Evolutionary conservation across 2,888 invertebrate species (phyloP).

Genomic region (Noctua fimbriata): DNA sequence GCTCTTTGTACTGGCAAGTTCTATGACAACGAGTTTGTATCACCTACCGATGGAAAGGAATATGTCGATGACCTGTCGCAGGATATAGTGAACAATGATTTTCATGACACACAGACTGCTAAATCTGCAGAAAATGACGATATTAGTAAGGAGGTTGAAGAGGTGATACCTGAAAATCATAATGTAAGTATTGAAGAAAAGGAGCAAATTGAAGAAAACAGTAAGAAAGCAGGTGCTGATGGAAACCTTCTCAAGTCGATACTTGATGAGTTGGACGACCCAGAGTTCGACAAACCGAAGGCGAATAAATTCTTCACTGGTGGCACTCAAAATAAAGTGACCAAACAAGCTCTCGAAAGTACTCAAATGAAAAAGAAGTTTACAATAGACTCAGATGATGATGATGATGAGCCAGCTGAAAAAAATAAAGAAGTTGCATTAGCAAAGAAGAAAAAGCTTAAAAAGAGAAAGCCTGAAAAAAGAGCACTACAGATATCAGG

Average conservation of each 20-base stretch:
- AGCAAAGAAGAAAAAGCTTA: constrained; percentile 80
- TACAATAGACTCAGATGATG: constrained; percentile 83
- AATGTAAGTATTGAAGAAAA: constrained; percentile 3
- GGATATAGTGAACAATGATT: constrained; percentile 51
- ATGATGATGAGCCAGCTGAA: constrained; percentile 76
- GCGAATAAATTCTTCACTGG: constrained; percentile 79
- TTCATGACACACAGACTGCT: constrained; percentile 47
- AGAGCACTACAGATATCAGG: constrained; percentile 87
- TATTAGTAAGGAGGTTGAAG: constrained; percentile 11
- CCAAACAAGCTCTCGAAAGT: constrained; percentile 51
- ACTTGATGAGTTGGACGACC: constrained; percentile 82
- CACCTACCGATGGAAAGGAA: constrained; percentile 67
- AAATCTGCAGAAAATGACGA: constrained; percentile 31
- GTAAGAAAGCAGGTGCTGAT: constrained; percentile 48
- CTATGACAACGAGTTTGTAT: constrained; percentile 84
- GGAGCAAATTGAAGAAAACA: neutral
- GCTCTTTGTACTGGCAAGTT: constrained; percentile 91
- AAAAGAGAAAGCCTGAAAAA: constrained; percentile 80
- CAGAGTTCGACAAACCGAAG: constrained; percentile 77
- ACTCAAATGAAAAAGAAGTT: constrained; percentile 80
- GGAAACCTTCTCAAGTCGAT: constrained; percentile 77
- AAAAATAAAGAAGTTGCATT: constrained; percentile 43
- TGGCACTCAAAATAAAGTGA: constrained; percentile 63
- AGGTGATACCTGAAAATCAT: constrained; percentile 19
- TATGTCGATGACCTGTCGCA: constrained; percentile 59